phyloP scores from a whole-genome alignment of 2,797 vertebrate genomes.

The Hydrophis major region DNA sequence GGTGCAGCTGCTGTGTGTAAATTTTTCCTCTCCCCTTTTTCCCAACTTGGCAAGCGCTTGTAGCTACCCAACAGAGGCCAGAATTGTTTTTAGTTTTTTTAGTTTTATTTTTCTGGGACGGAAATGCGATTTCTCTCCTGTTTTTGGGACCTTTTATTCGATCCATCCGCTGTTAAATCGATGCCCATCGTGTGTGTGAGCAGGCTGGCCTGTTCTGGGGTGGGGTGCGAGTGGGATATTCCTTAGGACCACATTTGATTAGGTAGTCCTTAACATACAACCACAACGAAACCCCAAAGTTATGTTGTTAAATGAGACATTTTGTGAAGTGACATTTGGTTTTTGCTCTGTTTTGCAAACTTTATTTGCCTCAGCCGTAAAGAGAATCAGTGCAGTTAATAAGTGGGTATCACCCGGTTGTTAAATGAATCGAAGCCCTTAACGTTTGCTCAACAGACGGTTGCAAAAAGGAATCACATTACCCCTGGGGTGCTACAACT shows the following conservation, averaged over 20 bases:
- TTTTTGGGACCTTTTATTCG: background rate
- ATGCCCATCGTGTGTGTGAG: background rate
- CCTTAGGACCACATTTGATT: background rate
- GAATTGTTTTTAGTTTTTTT: background rate
- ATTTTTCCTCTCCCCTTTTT: background rate
- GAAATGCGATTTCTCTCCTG: background rate
- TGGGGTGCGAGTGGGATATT: no score
- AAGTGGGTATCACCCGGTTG: no score
- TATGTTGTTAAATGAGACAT: background rate
- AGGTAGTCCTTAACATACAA: background rate
- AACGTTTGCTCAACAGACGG: no score
- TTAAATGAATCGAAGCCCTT: no score
- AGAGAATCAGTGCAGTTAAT: background rate
- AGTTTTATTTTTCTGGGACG: background rate
- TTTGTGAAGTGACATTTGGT: no score
- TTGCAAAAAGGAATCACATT: no score
- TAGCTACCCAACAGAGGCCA: background rate
- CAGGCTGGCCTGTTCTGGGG: background rate
- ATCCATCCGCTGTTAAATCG: no score
- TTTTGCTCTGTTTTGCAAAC: background rate
- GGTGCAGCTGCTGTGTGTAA: background rate
- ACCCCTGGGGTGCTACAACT: no score
- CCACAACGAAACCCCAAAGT: accelerated
- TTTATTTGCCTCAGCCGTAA: background rate
- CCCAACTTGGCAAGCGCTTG: background rate